These are phyloP conservation scores for Cichladusa arquata DNA, from an alignment of 2,113 vertebrate genomes.

Conservation along the genomic window DNA sequence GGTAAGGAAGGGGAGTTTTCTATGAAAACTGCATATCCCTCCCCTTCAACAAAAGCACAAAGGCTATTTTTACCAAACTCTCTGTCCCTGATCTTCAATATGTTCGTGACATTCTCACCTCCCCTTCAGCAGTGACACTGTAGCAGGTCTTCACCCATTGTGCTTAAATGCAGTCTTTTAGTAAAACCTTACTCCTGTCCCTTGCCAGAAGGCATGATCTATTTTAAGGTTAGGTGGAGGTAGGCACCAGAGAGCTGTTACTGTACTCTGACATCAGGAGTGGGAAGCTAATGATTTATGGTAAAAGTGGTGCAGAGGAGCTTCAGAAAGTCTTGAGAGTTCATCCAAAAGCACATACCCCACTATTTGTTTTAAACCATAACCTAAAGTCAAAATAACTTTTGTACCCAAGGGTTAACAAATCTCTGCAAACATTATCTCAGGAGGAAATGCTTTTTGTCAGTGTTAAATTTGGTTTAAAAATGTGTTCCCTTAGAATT, in stretches of 20 bases:
- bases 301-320: background rate
- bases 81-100: conserved; percentile 1
- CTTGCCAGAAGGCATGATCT: conserved; percentile 51
- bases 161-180: conserved; percentile 27
- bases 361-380: background rate
- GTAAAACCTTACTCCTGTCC: conserved; percentile 15
- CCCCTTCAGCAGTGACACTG: conserved; percentile 48
- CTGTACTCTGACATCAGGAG: conserved; percentile 50
- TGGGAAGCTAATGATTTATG: conserved; percentile 62
- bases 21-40: background rate
- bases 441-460: background rate
- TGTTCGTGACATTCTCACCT: conserved; percentile 51
- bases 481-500: background rate
- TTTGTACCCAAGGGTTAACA: background rate
- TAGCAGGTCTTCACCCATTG: conserved; percentile 46
- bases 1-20: background rate
- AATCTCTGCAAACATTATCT: background rate
- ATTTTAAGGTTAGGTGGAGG: conserved; percentile 59
- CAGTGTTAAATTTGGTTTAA: background rate
- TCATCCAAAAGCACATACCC: background rate
- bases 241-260: conserved; percentile 25
- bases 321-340: background rate
- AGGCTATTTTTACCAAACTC: background rate
- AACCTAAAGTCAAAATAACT: background rate
- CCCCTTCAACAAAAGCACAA: background rate